phyloP scores from a whole-genome alignment of 2,113 vertebrate genomes.

The Sebastes fasciatus region DNA sequence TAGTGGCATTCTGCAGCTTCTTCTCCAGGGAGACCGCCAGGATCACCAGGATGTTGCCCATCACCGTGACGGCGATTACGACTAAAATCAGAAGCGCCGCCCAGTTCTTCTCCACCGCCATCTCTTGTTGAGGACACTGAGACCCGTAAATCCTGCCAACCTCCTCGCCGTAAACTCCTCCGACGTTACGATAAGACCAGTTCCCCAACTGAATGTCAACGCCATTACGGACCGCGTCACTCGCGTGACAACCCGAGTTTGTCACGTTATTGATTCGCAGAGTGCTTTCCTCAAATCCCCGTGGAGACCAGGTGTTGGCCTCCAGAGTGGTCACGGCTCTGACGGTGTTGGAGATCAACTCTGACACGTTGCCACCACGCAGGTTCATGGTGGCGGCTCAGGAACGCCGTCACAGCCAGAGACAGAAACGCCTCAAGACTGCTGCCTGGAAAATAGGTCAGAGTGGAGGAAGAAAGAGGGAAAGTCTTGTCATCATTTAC shows the following conservation, averaged over 20 bases:
- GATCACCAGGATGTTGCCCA: slow-evolving; percentile 96
- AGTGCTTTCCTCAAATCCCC: slow-evolving; percentile 7
- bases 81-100: slow-evolving; percentile 89
- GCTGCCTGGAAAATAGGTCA: slow-evolving; percentile 25
- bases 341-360: slow-evolving; percentile 52
- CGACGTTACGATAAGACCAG: slow-evolving; percentile 27
- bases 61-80: slow-evolving; percentile 92
- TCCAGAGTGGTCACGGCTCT: slow-evolving; percentile 34
- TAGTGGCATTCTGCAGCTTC: slow-evolving; percentile 97
- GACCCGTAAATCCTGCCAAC: neutral
- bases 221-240: neutral
- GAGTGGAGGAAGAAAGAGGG: neutral
- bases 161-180: slow-evolving; percentile 2
- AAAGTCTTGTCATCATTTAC: slow-evolving; percentile 9
- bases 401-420: neutral
- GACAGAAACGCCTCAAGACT: neutral
- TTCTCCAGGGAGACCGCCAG: slow-evolving; percentile 97
- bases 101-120: slow-evolving; percentile 90
- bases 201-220: slow-evolving; percentile 39
- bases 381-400: slow-evolving; percentile 67
- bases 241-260: slow-evolving; percentile 28
- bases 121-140: slow-evolving; percentile 66
- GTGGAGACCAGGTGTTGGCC: slow-evolving; percentile 52
- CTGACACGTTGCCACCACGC: slow-evolving; percentile 64
- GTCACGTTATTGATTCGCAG: slow-evolving; percentile 46